A percentile compares a stretch with the other conserved stretches of the same genome.
phyloP scores from a whole-genome alignment of 2,113 vertebrate genomes.

The Cyprinodon brontotheroides region DNA sequence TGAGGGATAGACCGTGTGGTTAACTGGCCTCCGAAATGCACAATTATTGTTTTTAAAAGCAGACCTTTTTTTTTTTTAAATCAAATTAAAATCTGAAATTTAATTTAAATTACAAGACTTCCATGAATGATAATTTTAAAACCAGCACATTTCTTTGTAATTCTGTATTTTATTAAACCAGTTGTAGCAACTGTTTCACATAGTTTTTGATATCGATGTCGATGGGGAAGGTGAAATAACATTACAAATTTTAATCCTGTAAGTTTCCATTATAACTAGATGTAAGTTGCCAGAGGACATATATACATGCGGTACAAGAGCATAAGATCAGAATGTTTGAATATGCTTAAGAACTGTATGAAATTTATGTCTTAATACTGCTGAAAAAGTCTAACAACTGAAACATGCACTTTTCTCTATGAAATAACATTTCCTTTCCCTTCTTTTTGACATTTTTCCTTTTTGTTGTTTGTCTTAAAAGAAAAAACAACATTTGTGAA shows the following conservation, averaged over 20 bases:
- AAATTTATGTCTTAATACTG: not conserved
- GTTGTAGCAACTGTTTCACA: not conserved
- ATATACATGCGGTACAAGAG: not conserved
- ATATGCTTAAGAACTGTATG: not conserved
- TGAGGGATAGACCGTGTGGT: not conserved
- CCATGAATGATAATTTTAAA: too few species aligned
- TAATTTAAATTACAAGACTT: too few species aligned
- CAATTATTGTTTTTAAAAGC: not conserved
- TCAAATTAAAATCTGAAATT: too few species aligned
- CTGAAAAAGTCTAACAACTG: slow-evolving; percentile 17
- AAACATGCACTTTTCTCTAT: slow-evolving; percentile 1
- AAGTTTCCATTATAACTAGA: not conserved
- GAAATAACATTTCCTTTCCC: slow-evolving; percentile 57
- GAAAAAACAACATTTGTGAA: slow-evolving; percentile 32
- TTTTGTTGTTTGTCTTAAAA: slow-evolving; percentile 28
- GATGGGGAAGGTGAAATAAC: not conserved
- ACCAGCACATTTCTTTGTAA: not conserved
- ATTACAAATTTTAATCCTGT: not conserved
- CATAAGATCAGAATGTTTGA: not conserved
- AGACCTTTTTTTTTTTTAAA: too few species aligned
- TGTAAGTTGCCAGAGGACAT: not conserved
- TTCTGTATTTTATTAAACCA: not conserved
- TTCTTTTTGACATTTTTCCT: not conserved
- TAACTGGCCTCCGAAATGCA: not conserved
- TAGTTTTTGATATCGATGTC: not conserved